Percentiles rank a stretch among this genome's conserved stretches.
Conservation (phyloP, 2,113 vertebrate genomes). For the Tetrax tetrax region DNA sequence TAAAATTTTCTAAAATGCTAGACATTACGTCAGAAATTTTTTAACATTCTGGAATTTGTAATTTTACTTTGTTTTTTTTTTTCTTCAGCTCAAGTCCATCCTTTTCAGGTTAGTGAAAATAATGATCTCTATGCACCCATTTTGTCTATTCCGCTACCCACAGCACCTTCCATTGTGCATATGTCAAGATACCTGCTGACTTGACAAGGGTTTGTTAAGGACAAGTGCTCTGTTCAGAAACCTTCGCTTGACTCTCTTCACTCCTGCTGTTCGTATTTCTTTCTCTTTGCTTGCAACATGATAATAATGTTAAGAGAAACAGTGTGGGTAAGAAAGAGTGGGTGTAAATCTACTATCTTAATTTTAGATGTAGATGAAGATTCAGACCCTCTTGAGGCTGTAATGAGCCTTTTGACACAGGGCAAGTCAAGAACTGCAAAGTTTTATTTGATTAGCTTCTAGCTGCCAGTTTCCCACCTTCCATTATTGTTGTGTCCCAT, state of each 20-base stretch:
- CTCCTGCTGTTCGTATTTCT: neutral
- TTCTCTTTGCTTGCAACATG: neutral
- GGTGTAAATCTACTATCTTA: neutral
- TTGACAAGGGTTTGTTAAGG: neutral
- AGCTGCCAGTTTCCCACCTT: neutral
- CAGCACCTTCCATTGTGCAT: neutral
- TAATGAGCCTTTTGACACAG: neutral
- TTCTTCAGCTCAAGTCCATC: neutral
- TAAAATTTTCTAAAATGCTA: neutral
- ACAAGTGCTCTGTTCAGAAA: slow-evolving; percentile 6
- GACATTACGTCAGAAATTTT: neutral
- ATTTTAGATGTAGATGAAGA: neutral
- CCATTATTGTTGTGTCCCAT: neutral
- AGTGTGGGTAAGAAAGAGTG: neutral
- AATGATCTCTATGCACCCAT: neutral
- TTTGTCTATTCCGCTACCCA: neutral
- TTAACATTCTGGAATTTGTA: neutral
- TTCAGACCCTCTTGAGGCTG: neutral
- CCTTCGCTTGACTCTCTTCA: neutral
- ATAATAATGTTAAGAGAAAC: slow-evolving; percentile 2
- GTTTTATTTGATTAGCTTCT: neutral
- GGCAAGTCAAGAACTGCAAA: neutral
- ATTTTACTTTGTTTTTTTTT: neutral
- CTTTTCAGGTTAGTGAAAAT: neutral
- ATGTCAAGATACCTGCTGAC: neutral